phyloP scores from a whole-genome alignment of 2,888 invertebrate genomes.

The Operophtera brumata region DNA sequence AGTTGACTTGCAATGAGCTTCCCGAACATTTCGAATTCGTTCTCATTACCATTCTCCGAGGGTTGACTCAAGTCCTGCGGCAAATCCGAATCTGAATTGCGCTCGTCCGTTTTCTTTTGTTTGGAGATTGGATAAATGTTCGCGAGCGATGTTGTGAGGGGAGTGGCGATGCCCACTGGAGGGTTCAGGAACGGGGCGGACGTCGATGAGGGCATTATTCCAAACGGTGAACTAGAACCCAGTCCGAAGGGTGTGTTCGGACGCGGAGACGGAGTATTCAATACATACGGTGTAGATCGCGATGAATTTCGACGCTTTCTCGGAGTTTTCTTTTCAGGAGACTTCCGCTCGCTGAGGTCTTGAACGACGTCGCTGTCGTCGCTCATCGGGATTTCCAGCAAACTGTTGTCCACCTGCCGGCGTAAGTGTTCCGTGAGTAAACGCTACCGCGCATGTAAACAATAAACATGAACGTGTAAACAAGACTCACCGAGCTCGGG shows the following conservation, averaged over 20 bases:
- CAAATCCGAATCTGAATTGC: conserved; percentile 57
- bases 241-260: conserved; percentile 73
- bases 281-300: conserved; percentile 71
- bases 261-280: conserved; percentile 74
- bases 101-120: conserved; percentile 69
- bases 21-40: conserved; percentile 77
- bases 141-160: conserved; percentile 69
- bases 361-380: conserved; percentile 76
- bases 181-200: conserved; percentile 70
- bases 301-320: conserved; percentile 73
- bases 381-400: conserved; percentile 71
- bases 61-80: conserved; percentile 75
- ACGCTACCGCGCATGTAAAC: conserved; percentile 47
- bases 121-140: conserved; percentile 74
- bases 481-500: conserved; percentile 74
- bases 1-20: conserved; percentile 74
- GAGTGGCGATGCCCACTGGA: conserved; percentile 74
- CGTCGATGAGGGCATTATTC: conserved; percentile 65
- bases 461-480: conserved; percentile 44
- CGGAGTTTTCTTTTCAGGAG: conserved; percentile 73
- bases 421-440: conserved; percentile 47
- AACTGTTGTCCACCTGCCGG: conserved; percentile 71
- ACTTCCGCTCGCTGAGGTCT: conserved; percentile 72
- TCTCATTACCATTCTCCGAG: conserved; percentile 71
- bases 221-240: conserved; percentile 61